phyloP scores from a whole-genome alignment of 1,140 invertebrate genomes.

The Musca vetustissima region DNA sequence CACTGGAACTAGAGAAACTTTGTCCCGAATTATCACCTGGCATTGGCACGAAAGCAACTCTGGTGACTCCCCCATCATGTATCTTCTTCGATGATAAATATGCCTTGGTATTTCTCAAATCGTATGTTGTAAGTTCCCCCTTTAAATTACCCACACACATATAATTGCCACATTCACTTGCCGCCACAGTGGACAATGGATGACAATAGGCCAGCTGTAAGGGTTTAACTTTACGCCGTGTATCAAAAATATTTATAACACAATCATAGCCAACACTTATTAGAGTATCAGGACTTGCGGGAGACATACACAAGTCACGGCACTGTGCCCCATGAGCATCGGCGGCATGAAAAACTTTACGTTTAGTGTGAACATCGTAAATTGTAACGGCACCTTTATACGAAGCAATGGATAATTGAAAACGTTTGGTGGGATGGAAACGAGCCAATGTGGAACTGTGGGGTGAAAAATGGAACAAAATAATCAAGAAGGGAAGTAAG shows the following conservation, averaged over 20 bases:
- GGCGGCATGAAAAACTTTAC: constrained; percentile 38
- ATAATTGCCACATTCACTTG: constrained; percentile 49
- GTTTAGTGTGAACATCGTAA: constrained; percentile 46
- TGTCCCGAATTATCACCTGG: constrained; percentile 29
- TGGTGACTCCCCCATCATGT: constrained; percentile 41
- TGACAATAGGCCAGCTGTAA: constrained; percentile 37
- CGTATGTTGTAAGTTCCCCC: constrained; percentile 50
- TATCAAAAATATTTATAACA: constrained; percentile 52
- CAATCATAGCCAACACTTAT: constrained; percentile 52
- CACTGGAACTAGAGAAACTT: constrained; percentile 34
- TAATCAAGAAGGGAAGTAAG: too few relatives aligned
- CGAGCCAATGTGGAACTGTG: constrained; percentile 47
- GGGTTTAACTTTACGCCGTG: constrained; percentile 36
- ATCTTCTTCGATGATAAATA: constrained; percentile 37
- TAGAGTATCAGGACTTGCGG: constrained; percentile 38
- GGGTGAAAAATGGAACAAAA: too few relatives aligned
- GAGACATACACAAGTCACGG: constrained; percentile 47
- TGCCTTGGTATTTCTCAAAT: constrained; percentile 44
- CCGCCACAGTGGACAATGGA: constrained; percentile 44
- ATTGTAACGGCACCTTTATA: constrained; percentile 46
- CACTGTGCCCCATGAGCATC: constrained; percentile 50
- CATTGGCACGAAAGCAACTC: constrained; percentile 47
- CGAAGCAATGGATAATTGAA: constrained; percentile 43
- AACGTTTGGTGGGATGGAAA: constrained; percentile 50
- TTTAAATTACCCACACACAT: constrained; percentile 52